Percentiles rank a stretch among this genome's conserved stretches.
Evolutionary conservation across 2,888 invertebrate species (phyloP).

Genomic region (Scrobipalpa costella): DNA sequence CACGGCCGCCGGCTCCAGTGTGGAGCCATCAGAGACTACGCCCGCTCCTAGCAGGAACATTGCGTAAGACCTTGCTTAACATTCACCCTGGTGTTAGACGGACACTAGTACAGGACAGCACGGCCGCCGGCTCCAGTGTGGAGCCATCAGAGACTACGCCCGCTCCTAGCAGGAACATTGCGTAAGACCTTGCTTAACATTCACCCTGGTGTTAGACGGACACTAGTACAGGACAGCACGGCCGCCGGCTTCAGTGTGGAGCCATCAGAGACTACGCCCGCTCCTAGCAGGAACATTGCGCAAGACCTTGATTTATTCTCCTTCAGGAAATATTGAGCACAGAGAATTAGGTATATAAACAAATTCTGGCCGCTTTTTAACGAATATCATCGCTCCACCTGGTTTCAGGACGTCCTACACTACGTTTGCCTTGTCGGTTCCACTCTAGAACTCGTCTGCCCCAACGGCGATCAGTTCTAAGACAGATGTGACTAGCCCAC

Average conservation of each 20-base stretch:
- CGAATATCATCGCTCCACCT: too few relatives aligned
- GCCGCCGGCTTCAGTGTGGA: slow-evolving; percentile 56
- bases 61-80: slow-evolving; percentile 50
- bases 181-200: slow-evolving; percentile 53
- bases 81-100: slow-evolving; percentile 71
- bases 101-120: slow-evolving; percentile 56
- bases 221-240: slow-evolving; percentile 58
- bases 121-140: slow-evolving; percentile 52
- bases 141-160: slow-evolving; percentile 69
- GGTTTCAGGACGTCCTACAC: too few relatives aligned
- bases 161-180: slow-evolving; percentile 59
- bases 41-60: slow-evolving; percentile 60
- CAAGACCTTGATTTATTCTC: slow-evolving; percentile 39
- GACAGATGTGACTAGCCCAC: too few relatives aligned
- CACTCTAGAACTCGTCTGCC: too few relatives aligned
- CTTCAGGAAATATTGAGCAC: too few relatives aligned
- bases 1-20: slow-evolving; percentile 51
- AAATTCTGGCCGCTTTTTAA: too few relatives aligned
- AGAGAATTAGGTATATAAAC: too few relatives aligned
- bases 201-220: slow-evolving; percentile 67
- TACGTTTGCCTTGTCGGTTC: too few relatives aligned
- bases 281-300: slow-evolving; percentile 64
- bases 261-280: slow-evolving; percentile 65
- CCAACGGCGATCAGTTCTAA: too few relatives aligned
- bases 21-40: slow-evolving; percentile 68